A percentile compares a stretch with the other conserved stretches of the same genome.
Conservation (phyloP, 2,888 invertebrate species). For the Perdita meconis region DNA sequence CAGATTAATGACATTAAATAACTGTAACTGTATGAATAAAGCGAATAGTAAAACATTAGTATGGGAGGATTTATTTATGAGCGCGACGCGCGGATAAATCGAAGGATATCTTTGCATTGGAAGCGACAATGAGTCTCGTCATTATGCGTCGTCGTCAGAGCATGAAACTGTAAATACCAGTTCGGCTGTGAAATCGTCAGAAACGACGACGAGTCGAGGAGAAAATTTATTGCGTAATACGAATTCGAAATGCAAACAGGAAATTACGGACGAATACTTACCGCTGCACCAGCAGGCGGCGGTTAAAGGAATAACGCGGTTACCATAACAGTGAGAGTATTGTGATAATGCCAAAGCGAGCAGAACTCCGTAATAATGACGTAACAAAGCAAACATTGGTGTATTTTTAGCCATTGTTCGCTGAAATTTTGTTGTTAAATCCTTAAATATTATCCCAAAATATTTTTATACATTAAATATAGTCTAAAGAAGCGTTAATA, state of each 20-base stretch:
- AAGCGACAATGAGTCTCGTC: neutral
- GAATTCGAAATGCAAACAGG: slow-evolving; percentile 23
- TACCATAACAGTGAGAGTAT: slow-evolving; percentile 2
- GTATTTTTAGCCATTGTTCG: neutral
- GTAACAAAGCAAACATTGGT: neutral
- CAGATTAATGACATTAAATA: too few species aligned
- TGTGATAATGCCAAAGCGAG: neutral
- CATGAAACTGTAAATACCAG: slow-evolving; percentile 14
- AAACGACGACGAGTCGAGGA: neutral
- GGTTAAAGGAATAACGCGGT: neutral
- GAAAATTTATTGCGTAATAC: slow-evolving; percentile 30
- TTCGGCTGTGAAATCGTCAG: neutral
- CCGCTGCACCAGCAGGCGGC: neutral
- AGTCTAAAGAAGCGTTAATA: too few species aligned
- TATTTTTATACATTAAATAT: too few species aligned
- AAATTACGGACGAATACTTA: slow-evolving; percentile 10
- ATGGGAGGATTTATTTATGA: too few species aligned
- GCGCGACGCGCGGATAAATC: neutral
- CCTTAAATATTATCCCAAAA: too few species aligned
- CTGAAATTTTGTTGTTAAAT: too few species aligned
- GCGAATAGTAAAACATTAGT: too few species aligned
- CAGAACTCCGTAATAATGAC: neutral
- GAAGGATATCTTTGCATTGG: neutral
- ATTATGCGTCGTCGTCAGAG: neutral
- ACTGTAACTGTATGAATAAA: too few species aligned